Evolutionary conservation across 1,140 invertebrate species (phyloP), one percentile per base, ranked within the genome.

Genomic region (Trypoxylus dichotomus): DNA sequence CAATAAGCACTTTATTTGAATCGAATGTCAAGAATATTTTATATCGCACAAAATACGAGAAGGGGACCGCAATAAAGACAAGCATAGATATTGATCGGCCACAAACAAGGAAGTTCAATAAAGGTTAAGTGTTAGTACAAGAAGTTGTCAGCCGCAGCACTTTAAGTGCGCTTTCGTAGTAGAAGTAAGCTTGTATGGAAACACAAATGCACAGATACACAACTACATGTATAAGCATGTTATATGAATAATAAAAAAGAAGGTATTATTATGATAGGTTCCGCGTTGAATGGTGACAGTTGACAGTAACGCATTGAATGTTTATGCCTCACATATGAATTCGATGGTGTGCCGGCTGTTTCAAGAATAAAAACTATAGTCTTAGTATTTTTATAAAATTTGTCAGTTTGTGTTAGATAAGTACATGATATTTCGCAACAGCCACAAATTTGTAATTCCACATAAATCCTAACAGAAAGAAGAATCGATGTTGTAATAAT

Each of bases 61-160:
- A 68, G 27, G 60, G 27, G 27, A 68, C 25, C 27, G 60, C 60
- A 68, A 68, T 27, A 68, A 27, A 68, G 60, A 63, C 60, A 63
- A 21, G 21, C 24, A 68, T 68, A 68, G 60, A 29, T 25, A 68
- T 68, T 27, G 60, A 68, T 68, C 60, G 21, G 60, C 21, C 60
- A 29, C 60, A 68, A 68, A 68, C 60, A 68, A 68, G 60, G 60
- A 68, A 68, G 60, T 68, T 68, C 60, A 68, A 68, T 68, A 68
- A 68, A 68, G 60, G 60, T 68, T 68, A 68, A 68, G 60, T 68
- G 60, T 68, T 68, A 68, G 60, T 68, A 29, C 60, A 68, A 68
- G 60, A 68, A 68, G 60, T 68, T 68, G 60, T 68, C 60, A 68
- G 60, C 27, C 60, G 27, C 60, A 68, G 60, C 60, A 29, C 24